Percentiles rank a stretch among this genome's conserved stretches.
Conservation (phyloP, 1,140 invertebrate genomes). For the Reticulitermes speratus region DNA sequence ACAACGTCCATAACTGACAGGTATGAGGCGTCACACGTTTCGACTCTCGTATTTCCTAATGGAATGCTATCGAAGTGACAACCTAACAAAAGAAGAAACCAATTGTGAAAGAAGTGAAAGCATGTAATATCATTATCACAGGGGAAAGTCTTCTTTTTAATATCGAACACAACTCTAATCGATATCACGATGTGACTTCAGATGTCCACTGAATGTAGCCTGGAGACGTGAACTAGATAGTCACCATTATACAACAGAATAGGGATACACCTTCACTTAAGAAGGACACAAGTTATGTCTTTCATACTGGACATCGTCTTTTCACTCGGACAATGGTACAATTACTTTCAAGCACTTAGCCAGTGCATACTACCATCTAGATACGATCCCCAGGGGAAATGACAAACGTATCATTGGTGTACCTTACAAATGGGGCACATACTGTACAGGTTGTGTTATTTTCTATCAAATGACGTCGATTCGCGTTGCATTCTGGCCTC, state of each 20-base stretch:
- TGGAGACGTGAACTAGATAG: neutral
- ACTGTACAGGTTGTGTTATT: too few relatives aligned
- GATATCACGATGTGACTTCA: neutral
- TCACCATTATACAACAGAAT: neutral
- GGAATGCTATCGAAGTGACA: neutral
- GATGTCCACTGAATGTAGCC: neutral
- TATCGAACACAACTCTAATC: neutral
- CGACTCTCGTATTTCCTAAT: neutral
- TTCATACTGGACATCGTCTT: too few relatives aligned
- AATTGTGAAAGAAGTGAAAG: constrained; percentile 12
- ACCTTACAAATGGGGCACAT: too few relatives aligned
- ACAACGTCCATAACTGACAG: neutral
- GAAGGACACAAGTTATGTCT: neutral
- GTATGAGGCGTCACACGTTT: neutral
- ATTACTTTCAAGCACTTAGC: too few relatives aligned
- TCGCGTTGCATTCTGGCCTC: too few relatives aligned
- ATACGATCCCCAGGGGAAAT: too few relatives aligned
- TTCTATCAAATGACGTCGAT: too few relatives aligned
- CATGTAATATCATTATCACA: neutral
- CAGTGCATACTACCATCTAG: too few relatives aligned
- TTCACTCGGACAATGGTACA: too few relatives aligned
- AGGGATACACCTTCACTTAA: neutral
- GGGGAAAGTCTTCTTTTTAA: neutral
- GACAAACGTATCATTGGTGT: too few relatives aligned
- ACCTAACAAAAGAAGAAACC: neutral